phyloP scores from a whole-genome alignment of 2,113 vertebrate genomes.

The Rhodinocichla rosea region DNA sequence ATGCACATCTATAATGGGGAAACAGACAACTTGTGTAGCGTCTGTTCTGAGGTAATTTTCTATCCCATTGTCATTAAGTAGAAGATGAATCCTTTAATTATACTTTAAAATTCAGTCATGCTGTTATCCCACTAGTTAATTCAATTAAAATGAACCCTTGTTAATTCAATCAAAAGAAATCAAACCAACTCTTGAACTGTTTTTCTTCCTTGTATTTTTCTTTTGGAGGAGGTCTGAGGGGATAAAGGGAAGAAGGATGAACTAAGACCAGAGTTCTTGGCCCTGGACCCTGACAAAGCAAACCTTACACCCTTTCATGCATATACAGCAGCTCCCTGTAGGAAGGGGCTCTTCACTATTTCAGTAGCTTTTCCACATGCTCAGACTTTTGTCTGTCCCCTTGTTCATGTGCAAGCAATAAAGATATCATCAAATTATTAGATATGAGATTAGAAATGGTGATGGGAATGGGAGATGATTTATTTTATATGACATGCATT shows the following conservation, averaged over 20 bases:
- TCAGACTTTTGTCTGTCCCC: not conserved
- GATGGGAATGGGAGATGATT: slow-evolving; percentile 34
- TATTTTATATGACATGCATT: slow-evolving; percentile 35
- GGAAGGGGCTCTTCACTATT: not conserved
- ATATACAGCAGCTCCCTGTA: not conserved
- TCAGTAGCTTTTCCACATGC: not conserved
- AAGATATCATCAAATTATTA: not conserved
- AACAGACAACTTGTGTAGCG: not conserved
- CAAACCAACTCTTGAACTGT: slow-evolving; percentile 36
- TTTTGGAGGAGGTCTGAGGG: not conserved
- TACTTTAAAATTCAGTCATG: slow-evolving; percentile 20
- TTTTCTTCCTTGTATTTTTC: slow-evolving; percentile 5
- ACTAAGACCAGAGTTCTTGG: not conserved
- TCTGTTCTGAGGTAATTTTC: slow-evolving; percentile 38
- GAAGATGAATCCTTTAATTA: slow-evolving; percentile 45
- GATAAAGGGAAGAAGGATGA: not conserved
- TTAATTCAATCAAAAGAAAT: slow-evolving; percentile 63
- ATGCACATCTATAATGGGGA: not conserved
- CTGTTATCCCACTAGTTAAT: slow-evolving; percentile 61
- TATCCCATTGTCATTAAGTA: slow-evolving; percentile 11
- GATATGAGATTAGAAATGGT: not conserved
- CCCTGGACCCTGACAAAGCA: not conserved
- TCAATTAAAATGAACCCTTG: slow-evolving; percentile 57
- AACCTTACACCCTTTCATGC: not conserved
- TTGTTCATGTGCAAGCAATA: not conserved